Evolutionary conservation across 2,888 invertebrate species (phyloP).

Genomic region (Cheilosia variabilis): DNA sequence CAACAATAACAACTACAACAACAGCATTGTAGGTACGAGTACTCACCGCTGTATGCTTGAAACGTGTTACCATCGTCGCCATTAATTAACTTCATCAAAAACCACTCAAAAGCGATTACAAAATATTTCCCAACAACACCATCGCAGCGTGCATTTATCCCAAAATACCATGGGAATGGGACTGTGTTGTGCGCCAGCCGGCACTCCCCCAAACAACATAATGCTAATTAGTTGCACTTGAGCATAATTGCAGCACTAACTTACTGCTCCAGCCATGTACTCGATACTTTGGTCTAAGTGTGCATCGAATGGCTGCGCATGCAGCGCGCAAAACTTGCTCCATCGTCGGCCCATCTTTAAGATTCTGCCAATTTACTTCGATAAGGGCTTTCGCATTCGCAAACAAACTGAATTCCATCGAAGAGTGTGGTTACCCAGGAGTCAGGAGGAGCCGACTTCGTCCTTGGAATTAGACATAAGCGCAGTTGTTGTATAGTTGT

Average conservation of each 20-base stretch:
- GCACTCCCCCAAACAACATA: slow-evolving; percentile 34
- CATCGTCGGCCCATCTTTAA: slow-evolving; percentile 44
- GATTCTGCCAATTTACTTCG: slow-evolving; percentile 68
- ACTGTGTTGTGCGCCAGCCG: neutral
- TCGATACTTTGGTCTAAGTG: slow-evolving; percentile 39
- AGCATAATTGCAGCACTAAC: slow-evolving; percentile 66
- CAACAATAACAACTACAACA: neutral
- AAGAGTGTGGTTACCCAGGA: slow-evolving; percentile 23
- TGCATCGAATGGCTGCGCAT: slow-evolving; percentile 43
- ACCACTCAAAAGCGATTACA: slow-evolving; percentile 71
- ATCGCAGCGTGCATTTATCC: slow-evolving; percentile 37
- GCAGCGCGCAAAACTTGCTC: slow-evolving; percentile 46
- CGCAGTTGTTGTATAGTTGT: slow-evolving; percentile 7
- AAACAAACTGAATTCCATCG: slow-evolving; percentile 64
- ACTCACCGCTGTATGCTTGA: slow-evolving; percentile 13
- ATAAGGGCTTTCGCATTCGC: slow-evolving; percentile 53
- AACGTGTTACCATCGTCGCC: slow-evolving; percentile 36
- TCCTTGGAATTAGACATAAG: slow-evolving; percentile 55
- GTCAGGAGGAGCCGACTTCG: neutral
- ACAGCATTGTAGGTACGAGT: too few species aligned
- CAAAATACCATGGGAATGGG: slow-evolving; percentile 18
- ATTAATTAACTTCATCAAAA: slow-evolving; percentile 73
- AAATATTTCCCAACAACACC: slow-evolving; percentile 69
- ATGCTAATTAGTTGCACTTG: slow-evolving; percentile 75
- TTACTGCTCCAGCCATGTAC: slow-evolving; percentile 31